phyloP scores from a whole-genome alignment of 2,888 invertebrate species.

The Ennomos quercinarius region DNA sequence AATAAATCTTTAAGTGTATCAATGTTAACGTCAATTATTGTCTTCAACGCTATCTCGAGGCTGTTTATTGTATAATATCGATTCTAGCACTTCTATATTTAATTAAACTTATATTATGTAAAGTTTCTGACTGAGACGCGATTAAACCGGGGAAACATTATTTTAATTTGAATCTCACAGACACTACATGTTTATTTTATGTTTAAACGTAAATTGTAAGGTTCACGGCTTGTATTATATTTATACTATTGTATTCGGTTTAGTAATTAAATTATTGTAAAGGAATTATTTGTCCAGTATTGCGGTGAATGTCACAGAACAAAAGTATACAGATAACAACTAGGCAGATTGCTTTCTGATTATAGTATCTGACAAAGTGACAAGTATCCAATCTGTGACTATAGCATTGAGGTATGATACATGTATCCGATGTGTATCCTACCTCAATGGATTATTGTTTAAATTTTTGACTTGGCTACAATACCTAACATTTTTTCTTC shows the following conservation, averaged over 20 bases:
- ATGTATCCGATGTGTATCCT: no score
- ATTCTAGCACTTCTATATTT: constrained; percentile 15
- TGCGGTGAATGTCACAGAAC: no score
- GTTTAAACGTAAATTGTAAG: background rate
- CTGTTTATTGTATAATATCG: constrained; percentile 16
- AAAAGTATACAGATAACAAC: no score
- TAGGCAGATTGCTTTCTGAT: no score
- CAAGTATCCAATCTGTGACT: no score
- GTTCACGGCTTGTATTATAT: background rate
- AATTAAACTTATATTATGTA: constrained; percentile 2
- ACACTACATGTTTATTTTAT: constrained; percentile 16
- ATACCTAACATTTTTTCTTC: no score
- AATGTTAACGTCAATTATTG: constrained; percentile 25
- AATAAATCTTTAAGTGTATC: constrained; percentile 16
- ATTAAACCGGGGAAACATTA: constrained; percentile 10
- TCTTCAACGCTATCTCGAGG: constrained; percentile 28
- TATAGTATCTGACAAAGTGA: no score
- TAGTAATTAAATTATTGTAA: no score
- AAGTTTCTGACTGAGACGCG: constrained; percentile 1
- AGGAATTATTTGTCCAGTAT: no score
- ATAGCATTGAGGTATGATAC: no score
- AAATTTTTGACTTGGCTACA: no score
- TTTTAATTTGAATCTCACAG: constrained; percentile 24
- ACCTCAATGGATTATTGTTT: no score
- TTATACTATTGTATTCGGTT: background rate